Percentiles rank a stretch among this genome's conserved stretches.
phyloP scores from a whole-genome alignment of 2,888 invertebrate species.

The Pheosia gnoma region DNA sequence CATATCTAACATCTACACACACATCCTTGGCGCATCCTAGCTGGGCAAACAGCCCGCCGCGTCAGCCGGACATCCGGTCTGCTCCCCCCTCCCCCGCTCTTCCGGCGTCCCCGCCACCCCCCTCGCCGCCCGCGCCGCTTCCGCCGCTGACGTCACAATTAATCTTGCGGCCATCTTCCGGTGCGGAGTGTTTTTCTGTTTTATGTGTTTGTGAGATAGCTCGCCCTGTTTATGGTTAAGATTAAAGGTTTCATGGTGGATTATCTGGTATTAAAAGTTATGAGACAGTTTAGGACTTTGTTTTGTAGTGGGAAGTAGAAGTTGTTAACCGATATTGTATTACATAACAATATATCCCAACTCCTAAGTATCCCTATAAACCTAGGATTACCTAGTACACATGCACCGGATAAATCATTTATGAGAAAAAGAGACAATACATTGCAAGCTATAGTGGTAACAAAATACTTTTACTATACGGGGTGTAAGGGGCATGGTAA shows the following conservation, averaged over 20 bases:
- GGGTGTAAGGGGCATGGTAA: too few species aligned
- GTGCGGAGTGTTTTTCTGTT: constrained; percentile 53
- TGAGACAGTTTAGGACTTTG: neutral
- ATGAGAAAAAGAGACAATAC: too few species aligned
- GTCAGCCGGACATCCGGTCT: constrained; percentile 68
- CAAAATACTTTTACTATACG: too few species aligned
- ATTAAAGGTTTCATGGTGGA: constrained; percentile 17
- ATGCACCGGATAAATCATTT: too few species aligned
- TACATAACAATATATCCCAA: too few species aligned
- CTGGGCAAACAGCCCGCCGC: constrained; percentile 51
- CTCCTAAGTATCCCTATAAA: too few species aligned
- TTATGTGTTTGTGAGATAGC: constrained; percentile 36
- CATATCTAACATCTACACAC: constrained; percentile 19
- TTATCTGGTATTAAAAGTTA: constrained; percentile 2
- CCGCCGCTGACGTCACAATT: constrained; percentile 62
- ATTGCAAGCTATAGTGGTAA: too few species aligned
- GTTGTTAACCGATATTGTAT: neutral
- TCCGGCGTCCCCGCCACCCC: constrained; percentile 35
- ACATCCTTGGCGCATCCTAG: constrained; percentile 30
- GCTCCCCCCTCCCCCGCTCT: constrained; percentile 37
- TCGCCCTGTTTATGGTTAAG: constrained; percentile 22
- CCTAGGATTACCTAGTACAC: too few species aligned
- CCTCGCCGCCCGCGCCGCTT: constrained; percentile 34
- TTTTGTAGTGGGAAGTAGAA: constrained; percentile 2
- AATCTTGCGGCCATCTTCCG: constrained; percentile 59